A percentile compares a stretch with the other conserved stretches of the same genome.
Conservation (phyloP, 2,797 vertebrate genomes). For the Cryptoblepharus egeriae region DNA sequence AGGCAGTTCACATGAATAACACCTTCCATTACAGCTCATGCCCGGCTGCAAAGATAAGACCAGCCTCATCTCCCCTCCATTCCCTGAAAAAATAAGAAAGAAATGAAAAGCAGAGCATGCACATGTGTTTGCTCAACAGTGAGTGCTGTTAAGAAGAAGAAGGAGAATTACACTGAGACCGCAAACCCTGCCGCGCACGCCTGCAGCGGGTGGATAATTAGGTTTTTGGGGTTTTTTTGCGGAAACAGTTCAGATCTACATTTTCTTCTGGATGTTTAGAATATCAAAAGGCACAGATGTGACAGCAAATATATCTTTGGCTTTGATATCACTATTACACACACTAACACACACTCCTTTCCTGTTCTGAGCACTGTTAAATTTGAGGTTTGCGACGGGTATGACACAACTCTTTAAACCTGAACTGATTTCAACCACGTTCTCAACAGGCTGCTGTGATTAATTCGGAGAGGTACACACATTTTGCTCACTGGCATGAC, state of each 20-base stretch:
- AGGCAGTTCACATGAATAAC: not conserved
- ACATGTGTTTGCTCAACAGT: not conserved
- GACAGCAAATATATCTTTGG: conserved; percentile 31
- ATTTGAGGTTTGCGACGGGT: conserved; percentile 44
- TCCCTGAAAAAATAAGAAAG: not conserved
- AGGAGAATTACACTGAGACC: not conserved
- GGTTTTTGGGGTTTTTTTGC: not conserved
- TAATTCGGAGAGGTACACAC: conserved; percentile 55
- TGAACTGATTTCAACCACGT: conserved; percentile 58
- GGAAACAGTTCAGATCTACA: not conserved
- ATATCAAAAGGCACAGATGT: not conserved
- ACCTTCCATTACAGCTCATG: accelerated
- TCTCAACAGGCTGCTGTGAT: conserved; percentile 66
- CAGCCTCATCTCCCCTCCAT: not conserved
- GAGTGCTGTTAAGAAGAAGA: not conserved
- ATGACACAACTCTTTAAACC: conserved; percentile 54
- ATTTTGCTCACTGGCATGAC: conserved; percentile 64
- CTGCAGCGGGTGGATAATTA: not conserved
- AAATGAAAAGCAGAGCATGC: not conserved
- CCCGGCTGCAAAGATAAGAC: not conserved
- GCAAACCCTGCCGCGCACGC: accelerated
- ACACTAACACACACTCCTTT: conserved; percentile 42
- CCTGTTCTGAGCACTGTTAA: conserved; percentile 56
- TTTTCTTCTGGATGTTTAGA: conserved; percentile 19
- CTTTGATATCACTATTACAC: conserved; percentile 59